Percentiles rank a stretch among this genome's conserved stretches.
These are phyloP conservation scores for Cataglyphis livida DNA, from an alignment of 2,888 invertebrate genomes.

Conservation along the genomic window DNA sequence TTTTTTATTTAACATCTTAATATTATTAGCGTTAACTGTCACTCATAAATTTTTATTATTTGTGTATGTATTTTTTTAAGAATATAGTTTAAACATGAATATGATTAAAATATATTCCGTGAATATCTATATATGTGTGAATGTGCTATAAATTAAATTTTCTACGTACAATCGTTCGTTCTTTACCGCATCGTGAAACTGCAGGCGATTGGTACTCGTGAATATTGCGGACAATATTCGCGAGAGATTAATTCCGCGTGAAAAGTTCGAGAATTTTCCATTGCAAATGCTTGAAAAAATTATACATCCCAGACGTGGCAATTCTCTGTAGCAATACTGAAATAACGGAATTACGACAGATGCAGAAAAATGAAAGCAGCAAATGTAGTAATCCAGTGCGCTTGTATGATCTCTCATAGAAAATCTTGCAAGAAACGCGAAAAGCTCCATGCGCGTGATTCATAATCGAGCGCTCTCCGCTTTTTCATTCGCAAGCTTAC, in stretches of 20 bases:
- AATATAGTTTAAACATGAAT: neutral
- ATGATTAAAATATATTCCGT: neutral
- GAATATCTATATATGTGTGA: neutral
- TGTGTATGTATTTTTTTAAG: neutral
- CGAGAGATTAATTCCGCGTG: constrained; percentile 26
- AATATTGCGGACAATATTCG: constrained; percentile 30
- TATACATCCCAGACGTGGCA: constrained; percentile 23
- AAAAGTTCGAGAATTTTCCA: constrained; percentile 29
- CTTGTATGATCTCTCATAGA: constrained; percentile 25
- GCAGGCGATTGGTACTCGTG: constrained; percentile 16
- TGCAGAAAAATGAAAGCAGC: constrained; percentile 10
- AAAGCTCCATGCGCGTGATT: constrained; percentile 27
- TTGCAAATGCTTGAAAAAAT: constrained; percentile 25
- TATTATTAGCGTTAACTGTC: neutral
- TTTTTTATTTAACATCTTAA: too few species aligned
- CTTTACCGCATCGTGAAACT: too few species aligned
- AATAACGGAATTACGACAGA: constrained; percentile 44
- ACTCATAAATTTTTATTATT: neutral
- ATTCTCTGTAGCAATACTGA: constrained; percentile 33
- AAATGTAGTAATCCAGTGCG: constrained; percentile 17
- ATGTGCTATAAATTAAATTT: constrained; percentile 16
- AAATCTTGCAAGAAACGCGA: constrained; percentile 7
- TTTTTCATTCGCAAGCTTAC: neutral
- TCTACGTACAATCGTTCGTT: neutral
- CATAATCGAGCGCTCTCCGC: constrained; percentile 24